Percentiles rank a stretch among this genome's conserved stretches.
phyloP scores from a whole-genome alignment of 2,797 vertebrate genomes.

The Myiothlypis coronata region DNA sequence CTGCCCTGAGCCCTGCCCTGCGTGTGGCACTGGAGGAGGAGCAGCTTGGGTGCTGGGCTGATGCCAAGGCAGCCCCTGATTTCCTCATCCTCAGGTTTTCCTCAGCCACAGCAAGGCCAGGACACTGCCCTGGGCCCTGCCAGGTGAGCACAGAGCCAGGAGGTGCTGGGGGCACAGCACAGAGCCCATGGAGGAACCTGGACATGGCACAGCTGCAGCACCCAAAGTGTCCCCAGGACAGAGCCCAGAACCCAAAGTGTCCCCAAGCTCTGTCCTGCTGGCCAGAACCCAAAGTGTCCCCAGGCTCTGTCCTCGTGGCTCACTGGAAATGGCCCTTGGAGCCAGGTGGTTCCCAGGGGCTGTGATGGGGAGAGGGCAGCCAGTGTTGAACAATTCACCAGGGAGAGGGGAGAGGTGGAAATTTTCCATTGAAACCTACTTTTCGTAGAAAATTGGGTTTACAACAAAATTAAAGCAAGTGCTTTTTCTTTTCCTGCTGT shows the following conservation, averaged over 20 bases:
- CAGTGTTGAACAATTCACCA: background rate
- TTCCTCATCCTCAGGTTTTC: background rate
- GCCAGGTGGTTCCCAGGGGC: background rate
- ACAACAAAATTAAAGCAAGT: background rate
- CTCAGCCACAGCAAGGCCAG: background rate
- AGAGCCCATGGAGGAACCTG: fast-evolving
- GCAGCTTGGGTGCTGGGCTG: background rate
- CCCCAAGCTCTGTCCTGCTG: background rate
- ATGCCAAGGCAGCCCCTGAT: fast-evolving
- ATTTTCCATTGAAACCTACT: constrained; percentile 57
- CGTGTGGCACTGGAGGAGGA: fast-evolving
- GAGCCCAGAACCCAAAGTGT: no score
- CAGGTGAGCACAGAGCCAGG: background rate
- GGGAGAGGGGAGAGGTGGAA: constrained; percentile 4
- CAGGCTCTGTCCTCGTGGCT: background rate
- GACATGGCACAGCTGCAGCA: background rate
- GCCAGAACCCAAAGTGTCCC: no score
- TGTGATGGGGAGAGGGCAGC: background rate
- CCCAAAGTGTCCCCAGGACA: background rate
- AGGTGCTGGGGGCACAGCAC: background rate
- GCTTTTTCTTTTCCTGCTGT: background rate
- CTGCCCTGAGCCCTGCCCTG: background rate
- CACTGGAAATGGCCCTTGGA: background rate
- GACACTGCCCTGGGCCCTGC: background rate
- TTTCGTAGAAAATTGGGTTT: constrained; percentile 32